phyloP scores from a whole-genome alignment of 2,113 vertebrate species.

The Psilopsiagon aymara region DNA sequence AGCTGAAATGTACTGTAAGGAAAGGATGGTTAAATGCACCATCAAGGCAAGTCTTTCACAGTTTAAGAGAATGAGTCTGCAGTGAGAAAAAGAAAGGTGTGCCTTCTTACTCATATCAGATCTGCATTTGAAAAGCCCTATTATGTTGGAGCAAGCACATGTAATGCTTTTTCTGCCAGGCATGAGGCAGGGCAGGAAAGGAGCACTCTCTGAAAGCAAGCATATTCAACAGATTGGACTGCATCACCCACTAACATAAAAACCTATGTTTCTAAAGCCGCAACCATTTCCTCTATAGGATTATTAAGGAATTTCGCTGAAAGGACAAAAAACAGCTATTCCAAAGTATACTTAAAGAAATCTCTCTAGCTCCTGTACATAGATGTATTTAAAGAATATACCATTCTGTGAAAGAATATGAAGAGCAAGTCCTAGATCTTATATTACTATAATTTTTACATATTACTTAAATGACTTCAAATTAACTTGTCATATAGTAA shows the following conservation, averaged over 20 bases:
- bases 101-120: background rate
- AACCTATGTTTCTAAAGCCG: background rate
- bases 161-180: background rate
- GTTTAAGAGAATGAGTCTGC: background rate
- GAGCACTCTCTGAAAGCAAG: background rate
- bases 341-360: background rate
- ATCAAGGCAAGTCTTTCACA: background rate
- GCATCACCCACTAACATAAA: background rate
- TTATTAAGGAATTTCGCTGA: background rate
- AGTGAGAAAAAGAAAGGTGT: background rate
- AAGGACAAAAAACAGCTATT: background rate
- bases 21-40: background rate
- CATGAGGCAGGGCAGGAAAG: background rate
- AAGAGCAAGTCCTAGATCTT: background rate
- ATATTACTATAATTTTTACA: background rate
- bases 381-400: background rate
- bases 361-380: background rate
- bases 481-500: background rate
- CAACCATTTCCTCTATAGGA: background rate
- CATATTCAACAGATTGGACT: background rate
- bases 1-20: background rate
- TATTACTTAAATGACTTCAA: background rate
- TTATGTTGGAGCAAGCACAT: background rate
- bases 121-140: background rate
- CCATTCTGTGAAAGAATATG: background rate